Evolutionary conservation across 2,113 vertebrate species (phyloP), one percentile per base, ranked within the genome.

Genomic region (Saguinus midas): DNA sequence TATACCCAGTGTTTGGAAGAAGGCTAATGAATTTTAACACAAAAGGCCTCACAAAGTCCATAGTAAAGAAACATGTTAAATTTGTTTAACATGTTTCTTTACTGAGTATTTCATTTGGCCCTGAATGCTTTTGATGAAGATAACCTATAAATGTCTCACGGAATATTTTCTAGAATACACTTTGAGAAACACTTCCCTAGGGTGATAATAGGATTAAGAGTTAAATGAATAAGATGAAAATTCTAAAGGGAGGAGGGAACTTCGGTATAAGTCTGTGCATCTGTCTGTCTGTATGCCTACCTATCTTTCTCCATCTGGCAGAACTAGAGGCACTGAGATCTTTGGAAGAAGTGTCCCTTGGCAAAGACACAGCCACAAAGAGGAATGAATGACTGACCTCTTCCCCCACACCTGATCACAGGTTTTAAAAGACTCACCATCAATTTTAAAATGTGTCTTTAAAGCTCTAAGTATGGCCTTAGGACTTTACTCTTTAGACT

Each of bases 361-460:
- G 68, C 93, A 96, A 93, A 97, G 87, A n/a, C 50, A 32, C 12
- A 94, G 45, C 52, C 81, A 45, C 91, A 58, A 17, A 91, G 81
- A 83, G 80, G 61, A 57, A 43, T 23, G 75, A 72, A 35, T 43
- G 45, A 58, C 64, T 97, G 97, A 96, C 96, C 96, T 97, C 91
- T 91, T 70, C 75, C 48, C 92, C 57, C 27, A 92, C 87, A 96
- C 90, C 94, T 96, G 97, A 97, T 96, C 97, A 95, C 66, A 96
- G 94, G 48, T 88, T 97, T 97, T 95, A 96, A 97, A 91, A 97
- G 95, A 45, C 75, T 85, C 82, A 57, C 84, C 94, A 88, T 95
- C 97, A 96, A 91, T 97, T 95, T 97, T 79, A 97, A 98, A 97
- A 86, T 50, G 58, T 88, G 87, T 79, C 97, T 97, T 97, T 97